Percentiles rank a stretch among this genome's conserved stretches.
Evolutionary conservation across 2,888 invertebrate species (phyloP).

Genomic region (Lasioglossum leucozonium): DNA sequence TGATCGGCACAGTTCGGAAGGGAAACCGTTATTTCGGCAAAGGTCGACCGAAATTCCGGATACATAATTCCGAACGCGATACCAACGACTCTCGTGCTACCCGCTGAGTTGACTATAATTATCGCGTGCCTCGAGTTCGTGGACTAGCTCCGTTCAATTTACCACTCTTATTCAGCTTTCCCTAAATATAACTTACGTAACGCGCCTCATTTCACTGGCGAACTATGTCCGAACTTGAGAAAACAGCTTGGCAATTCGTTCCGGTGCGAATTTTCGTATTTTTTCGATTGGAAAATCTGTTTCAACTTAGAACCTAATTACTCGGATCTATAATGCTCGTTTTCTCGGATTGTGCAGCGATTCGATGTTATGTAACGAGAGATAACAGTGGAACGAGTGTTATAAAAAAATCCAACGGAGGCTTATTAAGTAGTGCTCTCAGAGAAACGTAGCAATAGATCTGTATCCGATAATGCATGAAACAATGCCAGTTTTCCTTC

Average conservation of each 20-base stretch:
- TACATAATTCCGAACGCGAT: neutral
- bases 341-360: neutral
- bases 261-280: neutral
- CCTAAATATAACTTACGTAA: slow-evolving; percentile 57
- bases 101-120: slow-evolving; percentile 39
- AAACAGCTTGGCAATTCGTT: neutral
- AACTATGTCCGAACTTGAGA: slow-evolving; percentile 22
- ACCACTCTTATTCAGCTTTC: slow-evolving; percentile 54
- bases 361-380: neutral
- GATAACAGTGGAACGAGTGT: neutral
- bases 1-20: neutral
- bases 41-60: neutral
- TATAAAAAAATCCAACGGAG: neutral
- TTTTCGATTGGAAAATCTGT: too few species aligned
- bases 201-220: slow-evolving; percentile 6
- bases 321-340: too few species aligned
- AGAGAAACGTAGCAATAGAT: neutral
- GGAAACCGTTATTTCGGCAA: neutral
- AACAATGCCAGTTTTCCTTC: neutral
- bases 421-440: neutral
- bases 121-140: slow-evolving; percentile 45
- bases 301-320: too few species aligned
- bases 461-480: neutral
- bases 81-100: neutral
- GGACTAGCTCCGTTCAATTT: slow-evolving; percentile 36